Evolutionary conservation across 2,113 vertebrate species (phyloP).

Genomic region (Coracopsis vasa): DNA sequence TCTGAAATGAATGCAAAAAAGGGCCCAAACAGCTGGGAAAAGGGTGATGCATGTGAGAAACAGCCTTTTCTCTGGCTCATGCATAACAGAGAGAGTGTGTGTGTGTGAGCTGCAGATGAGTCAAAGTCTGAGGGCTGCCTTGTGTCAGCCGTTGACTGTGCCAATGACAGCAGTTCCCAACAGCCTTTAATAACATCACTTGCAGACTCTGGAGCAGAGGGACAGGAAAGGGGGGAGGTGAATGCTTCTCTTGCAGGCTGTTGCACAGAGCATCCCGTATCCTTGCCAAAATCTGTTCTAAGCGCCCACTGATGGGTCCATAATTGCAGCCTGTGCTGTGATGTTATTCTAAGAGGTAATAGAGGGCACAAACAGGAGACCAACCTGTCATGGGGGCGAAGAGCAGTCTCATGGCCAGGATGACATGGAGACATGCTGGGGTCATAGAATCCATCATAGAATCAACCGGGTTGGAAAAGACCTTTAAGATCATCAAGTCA

Average conservation of each 20-base stretch:
- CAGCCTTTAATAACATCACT: conserved; percentile 48
- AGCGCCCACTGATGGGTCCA: background rate
- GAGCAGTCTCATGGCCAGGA: accelerated
- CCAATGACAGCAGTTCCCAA: conserved; percentile 37
- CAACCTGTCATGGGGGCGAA: accelerated
- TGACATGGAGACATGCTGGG: background rate
- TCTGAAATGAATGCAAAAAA: background rate
- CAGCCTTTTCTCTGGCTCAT: background rate
- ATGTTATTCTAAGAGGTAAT: background rate
- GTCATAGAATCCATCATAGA: background rate
- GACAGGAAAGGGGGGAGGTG: background rate
- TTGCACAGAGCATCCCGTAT: background rate
- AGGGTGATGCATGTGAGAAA: background rate
- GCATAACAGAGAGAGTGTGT: background rate
- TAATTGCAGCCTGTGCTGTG: background rate
- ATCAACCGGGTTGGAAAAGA: background rate
- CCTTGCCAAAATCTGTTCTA: background rate
- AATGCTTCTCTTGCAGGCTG: background rate
- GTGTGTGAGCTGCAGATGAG: conserved; percentile 20
- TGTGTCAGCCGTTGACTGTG: conserved; percentile 51
- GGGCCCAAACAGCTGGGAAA: conserved; percentile 4
- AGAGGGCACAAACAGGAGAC: background rate
- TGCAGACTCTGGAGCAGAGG: background rate
- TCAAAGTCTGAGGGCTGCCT: conserved; percentile 57
- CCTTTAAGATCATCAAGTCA: background rate